Conservation (phyloP, 2,888 invertebrate genomes). For the Drosophila acutilabella region DNA sequence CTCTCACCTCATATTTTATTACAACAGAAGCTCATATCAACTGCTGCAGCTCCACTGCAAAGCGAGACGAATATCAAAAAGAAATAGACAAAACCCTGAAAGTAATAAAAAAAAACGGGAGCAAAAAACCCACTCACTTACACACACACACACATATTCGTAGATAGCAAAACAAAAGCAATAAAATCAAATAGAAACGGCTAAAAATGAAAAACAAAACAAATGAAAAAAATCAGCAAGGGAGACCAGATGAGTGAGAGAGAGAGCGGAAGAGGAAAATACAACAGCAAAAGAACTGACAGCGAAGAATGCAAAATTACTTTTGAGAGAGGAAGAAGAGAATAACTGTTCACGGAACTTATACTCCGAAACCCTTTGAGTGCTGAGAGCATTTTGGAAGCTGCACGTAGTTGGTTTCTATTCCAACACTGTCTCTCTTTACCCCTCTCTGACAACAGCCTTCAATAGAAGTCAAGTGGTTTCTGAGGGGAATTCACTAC, state of each 20-base stretch:
- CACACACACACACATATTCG: constrained; percentile 17
- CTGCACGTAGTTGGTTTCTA: constrained; percentile 32
- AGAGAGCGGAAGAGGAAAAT: constrained; percentile 21
- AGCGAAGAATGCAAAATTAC: constrained; percentile 67
- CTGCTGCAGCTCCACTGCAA: background rate
- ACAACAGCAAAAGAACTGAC: constrained; percentile 26
- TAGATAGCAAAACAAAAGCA: constrained; percentile 38
- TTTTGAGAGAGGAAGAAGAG: constrained; percentile 34
- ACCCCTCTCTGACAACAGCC: constrained; percentile 7
- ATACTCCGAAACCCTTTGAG: constrained; percentile 18
- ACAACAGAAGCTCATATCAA: constrained; percentile 9
- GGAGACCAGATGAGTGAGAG: background rate
- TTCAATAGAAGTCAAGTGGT: constrained; percentile 52
- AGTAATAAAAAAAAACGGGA: constrained; percentile 58
- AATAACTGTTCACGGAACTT: constrained; percentile 22
- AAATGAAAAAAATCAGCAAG: constrained; percentile 1
- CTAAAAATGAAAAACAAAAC: constrained; percentile 1
- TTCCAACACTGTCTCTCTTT: background rate
- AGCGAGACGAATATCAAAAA: constrained; percentile 22
- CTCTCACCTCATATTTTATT: constrained; percentile 13
- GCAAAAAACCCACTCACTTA: constrained; percentile 3
- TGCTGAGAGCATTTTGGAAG: constrained; percentile 17
- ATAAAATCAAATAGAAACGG: constrained; percentile 68
- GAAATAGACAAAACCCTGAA: constrained; percentile 39
- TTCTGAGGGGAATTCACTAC: constrained; percentile 25